Evolutionary conservation across 2,113 vertebrate genomes (phyloP).

Genomic region (Girardinichthys multiradiatus): DNA sequence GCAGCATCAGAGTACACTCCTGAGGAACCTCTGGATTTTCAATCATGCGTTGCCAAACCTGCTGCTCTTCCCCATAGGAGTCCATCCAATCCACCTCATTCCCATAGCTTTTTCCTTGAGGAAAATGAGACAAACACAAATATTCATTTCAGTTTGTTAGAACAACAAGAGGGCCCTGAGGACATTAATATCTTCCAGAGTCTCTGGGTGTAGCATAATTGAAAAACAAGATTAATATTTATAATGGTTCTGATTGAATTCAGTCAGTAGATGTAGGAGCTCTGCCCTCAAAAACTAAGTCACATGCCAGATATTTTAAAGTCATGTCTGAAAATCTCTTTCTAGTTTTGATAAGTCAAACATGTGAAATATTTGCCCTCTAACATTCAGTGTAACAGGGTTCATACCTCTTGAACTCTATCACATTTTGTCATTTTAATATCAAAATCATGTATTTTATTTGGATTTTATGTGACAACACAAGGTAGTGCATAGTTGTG

Average conservation of each 20-base stretch:
- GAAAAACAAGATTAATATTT: neutral
- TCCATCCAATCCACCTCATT: slow-evolving; percentile 97
- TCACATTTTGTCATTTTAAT: too few species aligned
- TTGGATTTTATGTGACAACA: too few species aligned
- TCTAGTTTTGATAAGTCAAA: neutral
- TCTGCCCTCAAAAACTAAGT: neutral
- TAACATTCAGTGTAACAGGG: too few species aligned
- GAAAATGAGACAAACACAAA: slow-evolving; percentile 4
- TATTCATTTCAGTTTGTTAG: slow-evolving; percentile 22
- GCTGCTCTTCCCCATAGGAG: slow-evolving; percentile 90
- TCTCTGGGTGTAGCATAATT: neutral
- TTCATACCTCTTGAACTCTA: too few species aligned
- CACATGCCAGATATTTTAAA: neutral
- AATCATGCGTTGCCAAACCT: slow-evolving; percentile 93
- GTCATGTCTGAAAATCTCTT: neutral
- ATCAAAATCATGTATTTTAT: too few species aligned
- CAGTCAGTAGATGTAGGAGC: neutral
- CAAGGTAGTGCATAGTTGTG: too few species aligned
- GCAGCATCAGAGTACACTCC: slow-evolving; percentile 92
- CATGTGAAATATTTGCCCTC: neutral
- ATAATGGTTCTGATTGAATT: neutral
- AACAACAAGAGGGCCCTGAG: neutral
- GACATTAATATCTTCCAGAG: neutral
- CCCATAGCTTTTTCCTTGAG: slow-evolving; percentile 88
- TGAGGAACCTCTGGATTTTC: slow-evolving; percentile 88